phyloP scores from a whole-genome alignment of 92 coral and sea anemone genomes.

The Epizoanthus illoricatus region DNA sequence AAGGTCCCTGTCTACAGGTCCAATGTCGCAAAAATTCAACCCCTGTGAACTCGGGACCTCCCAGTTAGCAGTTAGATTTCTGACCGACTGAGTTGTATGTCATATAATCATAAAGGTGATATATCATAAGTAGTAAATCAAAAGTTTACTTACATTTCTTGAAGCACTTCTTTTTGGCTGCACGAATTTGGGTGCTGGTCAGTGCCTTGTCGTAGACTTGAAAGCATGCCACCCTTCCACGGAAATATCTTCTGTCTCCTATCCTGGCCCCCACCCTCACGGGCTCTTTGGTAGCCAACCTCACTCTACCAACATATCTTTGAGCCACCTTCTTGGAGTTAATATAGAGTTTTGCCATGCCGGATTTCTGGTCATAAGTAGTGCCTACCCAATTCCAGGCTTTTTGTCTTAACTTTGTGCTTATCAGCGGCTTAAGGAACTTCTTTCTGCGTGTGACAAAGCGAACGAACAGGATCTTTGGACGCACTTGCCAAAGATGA shows the following conservation, averaged over 20 bases:
- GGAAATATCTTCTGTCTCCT: conserved; percentile 74
- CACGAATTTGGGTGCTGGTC: conserved; percentile 54
- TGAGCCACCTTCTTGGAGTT: conserved; percentile 64
- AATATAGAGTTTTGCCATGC: conserved; percentile 65
- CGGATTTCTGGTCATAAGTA: conserved; percentile 66
- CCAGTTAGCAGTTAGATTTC: too few relatives aligned
- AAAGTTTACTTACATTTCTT: conserved; percentile 61
- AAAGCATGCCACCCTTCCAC: conserved; percentile 80
- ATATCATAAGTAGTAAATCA: too few relatives aligned
- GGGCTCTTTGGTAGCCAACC: conserved; percentile 70
- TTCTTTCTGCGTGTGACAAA: conserved; percentile 55
- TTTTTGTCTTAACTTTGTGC: conserved; percentile 54
- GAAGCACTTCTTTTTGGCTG: conserved; percentile 74
- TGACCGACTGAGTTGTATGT: too few relatives aligned
- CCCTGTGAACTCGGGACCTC: too few relatives aligned
- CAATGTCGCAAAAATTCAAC: too few relatives aligned
- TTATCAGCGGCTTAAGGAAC: conserved; percentile 50
- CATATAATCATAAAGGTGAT: too few relatives aligned
- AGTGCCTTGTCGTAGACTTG: conserved; percentile 74
- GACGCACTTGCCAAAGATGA: conserved; percentile 79
- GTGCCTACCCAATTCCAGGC: conserved; percentile 84
- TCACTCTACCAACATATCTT: conserved; percentile 59
- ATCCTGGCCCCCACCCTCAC: conserved; percentile 75
- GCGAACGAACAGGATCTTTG: conserved; percentile 67
- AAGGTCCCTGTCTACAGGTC: too few relatives aligned